Evolutionary conservation across 92 coral and sea anemone genomes (phyloP), one percentile per base, ranked within the genome.

Genomic region (Paragorgia papillata): DNA sequence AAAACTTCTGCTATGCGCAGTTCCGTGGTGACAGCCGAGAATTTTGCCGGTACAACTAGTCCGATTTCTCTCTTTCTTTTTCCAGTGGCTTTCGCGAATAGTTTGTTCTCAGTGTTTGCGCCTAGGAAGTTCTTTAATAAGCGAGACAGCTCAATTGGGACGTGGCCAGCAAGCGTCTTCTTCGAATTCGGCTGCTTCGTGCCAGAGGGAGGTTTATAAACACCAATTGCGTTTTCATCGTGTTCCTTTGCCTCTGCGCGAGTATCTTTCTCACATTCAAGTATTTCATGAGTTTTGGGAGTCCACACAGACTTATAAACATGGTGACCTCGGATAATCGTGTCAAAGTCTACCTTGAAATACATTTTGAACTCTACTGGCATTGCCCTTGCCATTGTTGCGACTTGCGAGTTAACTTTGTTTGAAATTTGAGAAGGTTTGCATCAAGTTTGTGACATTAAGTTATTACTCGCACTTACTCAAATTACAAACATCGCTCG

Each of bases 321-420:
- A 39, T 78, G 76, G 21, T 78, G 66, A 48, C 83, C 76, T 49
- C 65, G 53, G 26, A 64, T 78, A 12, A 64, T 49, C 37, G 33
- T 61, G n/a, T 27, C 53, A 30, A 35, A 66, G 48, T 64, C 67
- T 48, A 66, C 79, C 74, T 83, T 83, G 51, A 56, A 87, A 57
- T 82, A 86, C 86, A 82, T 76, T 82, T 69, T 65, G 71, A 86
- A 82, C 53, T 62, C 86, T 37, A 63, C 79, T 69, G 90, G 84
- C 69, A 76, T 56, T n/a, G 50, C 66, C 54, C 86, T 86, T 32
- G 86, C 80, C 89, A 85, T 85, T 68, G 62, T 63, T 62, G 56
- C 61, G 35, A 56, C 17, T 1, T 4, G 10, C 43, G 4, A 4
- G 43, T 37, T 4, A 37, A 37, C 6, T 37, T 37, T 37, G 43